Percentiles rank a stretch among this genome's conserved stretches.
Conservation (phyloP, 2,113 vertebrate species). For the Hoplias malabaricus region DNA sequence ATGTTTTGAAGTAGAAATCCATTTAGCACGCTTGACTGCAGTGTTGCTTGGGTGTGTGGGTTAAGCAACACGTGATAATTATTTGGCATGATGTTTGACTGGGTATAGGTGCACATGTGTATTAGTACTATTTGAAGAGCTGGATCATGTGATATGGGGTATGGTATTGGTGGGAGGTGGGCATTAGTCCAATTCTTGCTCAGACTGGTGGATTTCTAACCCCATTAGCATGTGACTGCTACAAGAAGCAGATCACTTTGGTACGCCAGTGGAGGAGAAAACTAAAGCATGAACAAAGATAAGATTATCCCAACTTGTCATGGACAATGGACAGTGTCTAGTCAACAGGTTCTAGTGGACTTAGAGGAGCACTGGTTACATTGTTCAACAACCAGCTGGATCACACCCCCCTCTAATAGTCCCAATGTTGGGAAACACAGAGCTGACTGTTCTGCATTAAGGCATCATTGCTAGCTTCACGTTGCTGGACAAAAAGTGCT, state of each 20-base stretch:
- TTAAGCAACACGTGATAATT: neutral
- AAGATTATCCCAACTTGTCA: conserved; percentile 1
- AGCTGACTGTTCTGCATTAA: neutral
- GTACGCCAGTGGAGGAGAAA: neutral
- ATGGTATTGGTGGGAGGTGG: conserved; percentile 1
- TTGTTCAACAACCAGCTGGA: neutral
- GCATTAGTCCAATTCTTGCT: conserved; percentile 44
- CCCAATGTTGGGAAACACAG: neutral
- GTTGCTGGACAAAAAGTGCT: neutral
- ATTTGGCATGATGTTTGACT: neutral
- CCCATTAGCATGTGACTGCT: conserved; percentile 46
- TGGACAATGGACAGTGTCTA: conserved; percentile 6
- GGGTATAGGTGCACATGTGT: neutral
- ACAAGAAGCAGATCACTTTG: conserved; percentile 8
- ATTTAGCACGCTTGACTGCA: too few species aligned
- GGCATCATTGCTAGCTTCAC: neutral
- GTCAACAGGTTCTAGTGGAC: conserved; percentile 9
- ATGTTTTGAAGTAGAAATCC: too few species aligned
- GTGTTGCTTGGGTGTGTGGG: neutral
- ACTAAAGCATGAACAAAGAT: conserved; percentile 10
- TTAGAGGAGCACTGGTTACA: neutral
- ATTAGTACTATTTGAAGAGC: neutral
- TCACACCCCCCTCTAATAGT: neutral
- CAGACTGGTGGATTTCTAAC: conserved; percentile 20
- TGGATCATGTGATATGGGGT: conserved; percentile 61